These are phyloP conservation scores for Sogatella furcifera DNA, from an alignment of 1,140 invertebrate genomes.

Conservation along the genomic window DNA sequence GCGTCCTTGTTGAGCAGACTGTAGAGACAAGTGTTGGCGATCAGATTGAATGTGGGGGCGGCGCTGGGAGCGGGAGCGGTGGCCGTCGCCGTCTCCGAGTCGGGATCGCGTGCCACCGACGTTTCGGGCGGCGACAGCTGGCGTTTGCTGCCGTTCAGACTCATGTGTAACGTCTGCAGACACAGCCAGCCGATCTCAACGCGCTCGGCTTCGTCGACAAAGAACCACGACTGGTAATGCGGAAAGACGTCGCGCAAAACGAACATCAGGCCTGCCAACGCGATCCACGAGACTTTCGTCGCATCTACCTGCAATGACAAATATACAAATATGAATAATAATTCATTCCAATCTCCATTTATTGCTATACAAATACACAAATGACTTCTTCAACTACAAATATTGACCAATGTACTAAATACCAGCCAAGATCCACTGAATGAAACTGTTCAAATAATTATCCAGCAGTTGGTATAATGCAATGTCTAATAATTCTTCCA, in stretches of 20 bases:
- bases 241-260: constrained; percentile 7
- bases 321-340: too few species aligned
- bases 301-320: background rate
- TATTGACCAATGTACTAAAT: too few species aligned
- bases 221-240: constrained; percentile 9
- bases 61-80: background rate
- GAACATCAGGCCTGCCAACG: constrained; percentile 8
- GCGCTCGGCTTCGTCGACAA: background rate
- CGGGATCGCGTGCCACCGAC: background rate
- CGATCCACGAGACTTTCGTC: background rate
- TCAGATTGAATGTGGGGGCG: constrained; percentile 1
- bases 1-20: constrained; percentile 8
- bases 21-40: constrained; percentile 9
- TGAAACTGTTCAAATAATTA: too few species aligned
- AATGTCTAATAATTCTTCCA: too few species aligned
- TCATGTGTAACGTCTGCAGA: background rate
- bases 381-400: too few species aligned
- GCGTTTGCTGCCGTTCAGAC: background rate
- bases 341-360: too few species aligned
- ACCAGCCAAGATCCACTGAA: too few species aligned
- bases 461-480: too few species aligned
- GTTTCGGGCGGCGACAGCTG: constrained; percentile 1
- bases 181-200: constrained; percentile 6
- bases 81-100: too few species aligned
- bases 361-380: too few species aligned